Conservation (phyloP, 2,888 invertebrate genomes). For the Lasioglossum calceatum region DNA sequence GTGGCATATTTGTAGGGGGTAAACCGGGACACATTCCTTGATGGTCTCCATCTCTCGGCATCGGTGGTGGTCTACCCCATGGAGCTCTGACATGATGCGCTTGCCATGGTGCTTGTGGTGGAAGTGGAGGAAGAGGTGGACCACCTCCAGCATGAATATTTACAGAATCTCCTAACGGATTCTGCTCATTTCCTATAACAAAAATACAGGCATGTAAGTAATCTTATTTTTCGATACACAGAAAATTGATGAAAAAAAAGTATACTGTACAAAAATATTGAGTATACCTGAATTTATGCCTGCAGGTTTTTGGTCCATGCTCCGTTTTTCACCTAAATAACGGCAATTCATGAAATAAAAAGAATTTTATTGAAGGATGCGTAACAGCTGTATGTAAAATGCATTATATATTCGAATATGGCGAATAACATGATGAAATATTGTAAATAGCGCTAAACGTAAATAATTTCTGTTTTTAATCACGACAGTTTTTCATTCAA, state of each 20-base stretch:
- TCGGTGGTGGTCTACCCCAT: conserved; percentile 79
- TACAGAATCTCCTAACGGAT: conserved; percentile 74
- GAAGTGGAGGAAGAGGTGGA: conserved; percentile 67
- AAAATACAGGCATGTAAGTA: conserved; percentile 5
- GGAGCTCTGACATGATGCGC: conserved; percentile 77
- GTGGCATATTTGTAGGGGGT: conserved; percentile 81
- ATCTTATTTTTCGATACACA: background rate
- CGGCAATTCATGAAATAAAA: conserved; percentile 58
- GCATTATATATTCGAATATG: conserved; percentile 54
- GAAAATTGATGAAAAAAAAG: conserved; percentile 1
- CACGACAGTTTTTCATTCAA: conserved; percentile 15
- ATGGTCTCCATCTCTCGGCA: conserved; percentile 76
- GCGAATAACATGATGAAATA: conserved; percentile 66
- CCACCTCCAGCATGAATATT: conserved; percentile 67
- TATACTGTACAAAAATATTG: conserved; percentile 29
- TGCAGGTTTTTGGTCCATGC: conserved; percentile 76
- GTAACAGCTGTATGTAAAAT: conserved; percentile 43
- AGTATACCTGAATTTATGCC: conserved; percentile 78
- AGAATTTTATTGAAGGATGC: conserved; percentile 28
- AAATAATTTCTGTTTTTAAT: background rate
- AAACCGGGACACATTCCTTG: conserved; percentile 61
- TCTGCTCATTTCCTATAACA: conserved; percentile 73
- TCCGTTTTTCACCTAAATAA: conserved; percentile 81
- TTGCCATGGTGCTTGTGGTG: conserved; percentile 78
- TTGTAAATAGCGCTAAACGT: conserved; percentile 39